Evolutionary conservation across 1,140 invertebrate species (phyloP).

Genomic region (Lepidotrigona ventralis): DNA sequence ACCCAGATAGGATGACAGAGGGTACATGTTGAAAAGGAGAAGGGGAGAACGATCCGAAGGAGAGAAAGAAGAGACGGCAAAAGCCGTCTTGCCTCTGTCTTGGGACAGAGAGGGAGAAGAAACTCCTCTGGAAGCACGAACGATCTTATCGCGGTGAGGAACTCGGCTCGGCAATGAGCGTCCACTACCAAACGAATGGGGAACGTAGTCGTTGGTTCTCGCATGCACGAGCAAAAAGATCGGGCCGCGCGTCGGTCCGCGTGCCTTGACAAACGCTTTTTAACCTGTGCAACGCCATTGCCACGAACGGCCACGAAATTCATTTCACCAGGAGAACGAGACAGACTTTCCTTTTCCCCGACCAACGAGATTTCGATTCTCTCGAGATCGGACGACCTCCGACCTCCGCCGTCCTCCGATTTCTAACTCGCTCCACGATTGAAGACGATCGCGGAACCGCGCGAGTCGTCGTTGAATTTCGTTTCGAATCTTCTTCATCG

Average conservation of each 20-base stretch:
- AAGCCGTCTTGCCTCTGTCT: background rate
- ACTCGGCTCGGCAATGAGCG: constrained; percentile 61
- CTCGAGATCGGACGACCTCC: background rate
- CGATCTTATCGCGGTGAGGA: constrained; percentile 64
- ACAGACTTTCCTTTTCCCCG: background rate
- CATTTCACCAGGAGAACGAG: constrained; percentile 1
- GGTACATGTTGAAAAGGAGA: constrained; percentile 51
- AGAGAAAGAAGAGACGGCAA: background rate
- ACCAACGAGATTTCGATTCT: background rate
- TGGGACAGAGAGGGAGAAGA: constrained; percentile 19
- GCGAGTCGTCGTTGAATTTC: no score
- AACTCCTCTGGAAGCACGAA: constrained; percentile 51
- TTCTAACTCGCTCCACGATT: no score
- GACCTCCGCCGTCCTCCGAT: no score
- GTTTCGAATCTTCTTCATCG: no score
- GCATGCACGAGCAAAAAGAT: constrained; percentile 33
- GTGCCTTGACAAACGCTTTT: constrained; percentile 25
- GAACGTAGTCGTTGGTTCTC: constrained; percentile 47
- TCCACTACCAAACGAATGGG: constrained; percentile 55
- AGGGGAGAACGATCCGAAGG: background rate
- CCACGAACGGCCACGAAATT: constrained; percentile 25
- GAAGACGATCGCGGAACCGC: no score
- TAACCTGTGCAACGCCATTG: background rate
- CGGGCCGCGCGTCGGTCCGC: constrained; percentile 4
- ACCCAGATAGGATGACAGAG: constrained; percentile 71